Percentiles rank a stretch among this genome's conserved stretches.
These are phyloP conservation scores for Odobenus rosmarus DNA, from an alignment of 2,113 vertebrate genomes.

Conservation along the genomic window DNA sequence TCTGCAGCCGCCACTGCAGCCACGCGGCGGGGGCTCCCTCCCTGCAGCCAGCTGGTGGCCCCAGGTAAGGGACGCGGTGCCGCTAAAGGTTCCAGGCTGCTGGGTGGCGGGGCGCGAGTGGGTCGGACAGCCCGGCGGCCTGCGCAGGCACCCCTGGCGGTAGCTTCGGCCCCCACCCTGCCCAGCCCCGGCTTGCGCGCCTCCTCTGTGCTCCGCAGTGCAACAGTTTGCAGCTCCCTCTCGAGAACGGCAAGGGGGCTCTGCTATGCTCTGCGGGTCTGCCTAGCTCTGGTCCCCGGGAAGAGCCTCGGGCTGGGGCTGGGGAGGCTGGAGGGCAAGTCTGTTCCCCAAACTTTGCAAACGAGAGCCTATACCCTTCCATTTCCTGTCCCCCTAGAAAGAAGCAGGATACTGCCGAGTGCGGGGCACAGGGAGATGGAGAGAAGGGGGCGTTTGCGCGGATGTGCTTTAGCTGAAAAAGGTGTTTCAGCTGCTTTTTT, in stretches of 20 bases:
- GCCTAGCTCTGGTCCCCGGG: background rate
- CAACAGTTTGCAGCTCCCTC: conserved; percentile 80
- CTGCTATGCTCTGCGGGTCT: background rate
- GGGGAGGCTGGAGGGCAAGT: conserved; percentile 46
- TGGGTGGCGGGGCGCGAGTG: background rate
- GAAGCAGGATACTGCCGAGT: background rate
- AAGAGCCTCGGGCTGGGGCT: background rate
- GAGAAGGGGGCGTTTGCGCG: background rate
- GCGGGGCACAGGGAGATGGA: background rate
- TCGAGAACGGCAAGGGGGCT: background rate
- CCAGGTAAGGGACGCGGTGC: conserved; percentile 72
- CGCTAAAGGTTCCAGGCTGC: background rate
- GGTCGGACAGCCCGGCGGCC: conserved; percentile 16
- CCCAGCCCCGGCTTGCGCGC: background rate
- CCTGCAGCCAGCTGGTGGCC: conserved; percentile 38
- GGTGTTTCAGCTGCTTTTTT: background rate
- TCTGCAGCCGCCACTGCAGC: conserved; percentile 82
- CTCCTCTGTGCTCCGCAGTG: conserved; percentile 71
- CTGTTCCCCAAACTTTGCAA: conserved; percentile 72
- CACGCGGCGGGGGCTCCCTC: conserved; percentile 63
- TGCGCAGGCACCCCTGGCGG: background rate
- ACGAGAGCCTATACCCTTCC: conserved; percentile 28
- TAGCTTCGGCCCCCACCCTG: background rate
- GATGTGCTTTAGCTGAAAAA: background rate
- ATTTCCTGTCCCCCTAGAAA: background rate